phyloP scores from a whole-genome alignment of 2,113 vertebrate species.

The Catagonus wagneri region DNA sequence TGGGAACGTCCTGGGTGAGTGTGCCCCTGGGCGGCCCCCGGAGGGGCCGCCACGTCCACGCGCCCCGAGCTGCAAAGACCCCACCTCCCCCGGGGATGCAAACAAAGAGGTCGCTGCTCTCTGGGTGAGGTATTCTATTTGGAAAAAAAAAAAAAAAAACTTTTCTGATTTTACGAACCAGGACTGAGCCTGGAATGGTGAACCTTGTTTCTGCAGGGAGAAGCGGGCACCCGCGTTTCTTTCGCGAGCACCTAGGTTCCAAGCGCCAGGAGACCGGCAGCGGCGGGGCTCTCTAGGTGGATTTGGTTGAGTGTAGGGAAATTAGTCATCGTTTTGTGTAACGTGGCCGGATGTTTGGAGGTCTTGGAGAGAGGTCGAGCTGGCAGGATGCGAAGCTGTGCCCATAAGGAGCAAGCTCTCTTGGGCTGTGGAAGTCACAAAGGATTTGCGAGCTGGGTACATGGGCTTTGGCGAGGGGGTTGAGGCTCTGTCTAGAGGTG shows the following conservation, averaged over 20 bases:
- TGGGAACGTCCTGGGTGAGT: constrained; percentile 97
- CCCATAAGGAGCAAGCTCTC: not conserved
- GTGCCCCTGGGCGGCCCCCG: not conserved
- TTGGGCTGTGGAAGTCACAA: not conserved
- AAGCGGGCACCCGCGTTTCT: not conserved
- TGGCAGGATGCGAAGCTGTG: not conserved
- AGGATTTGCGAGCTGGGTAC: not conserved
- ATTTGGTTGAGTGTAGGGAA: not conserved
- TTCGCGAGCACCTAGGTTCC: not conserved
- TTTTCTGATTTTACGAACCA: constrained; percentile 62
- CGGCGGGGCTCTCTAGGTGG: constrained; percentile 17
- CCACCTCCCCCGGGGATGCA: constrained; percentile 37
- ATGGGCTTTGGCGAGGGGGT: constrained; percentile 1
- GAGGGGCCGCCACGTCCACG: not conserved
- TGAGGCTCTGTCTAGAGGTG: not conserved
- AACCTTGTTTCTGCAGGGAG: not conserved
- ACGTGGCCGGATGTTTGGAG: not conserved
- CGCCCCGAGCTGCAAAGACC: not conserved
- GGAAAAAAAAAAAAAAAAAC: constrained; percentile 37
- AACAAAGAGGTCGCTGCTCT: constrained; percentile 70
- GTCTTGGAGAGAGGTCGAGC: not conserved
- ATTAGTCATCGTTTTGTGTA: constrained; percentile 4
- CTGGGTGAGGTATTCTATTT: not conserved
- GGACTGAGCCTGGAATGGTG: not conserved
- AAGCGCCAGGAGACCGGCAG: not conserved